These are phyloP conservation scores for Eufriesea mexicana DNA, from an alignment of 1,140 invertebrate species.

Conservation along the genomic window DNA sequence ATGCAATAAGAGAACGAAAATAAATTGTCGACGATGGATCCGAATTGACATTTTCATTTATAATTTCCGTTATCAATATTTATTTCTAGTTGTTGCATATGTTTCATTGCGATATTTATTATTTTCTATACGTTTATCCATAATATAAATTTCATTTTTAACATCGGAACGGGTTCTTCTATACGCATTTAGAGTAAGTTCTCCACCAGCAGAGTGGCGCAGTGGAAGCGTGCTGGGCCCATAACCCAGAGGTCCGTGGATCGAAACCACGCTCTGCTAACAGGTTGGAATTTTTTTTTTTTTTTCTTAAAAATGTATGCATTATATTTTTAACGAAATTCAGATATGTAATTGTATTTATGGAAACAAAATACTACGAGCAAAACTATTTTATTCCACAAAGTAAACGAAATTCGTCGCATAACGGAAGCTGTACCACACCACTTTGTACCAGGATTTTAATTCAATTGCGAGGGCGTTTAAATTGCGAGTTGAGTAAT, in stretches of 20 bases:
- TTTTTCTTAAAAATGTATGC: conserved; percentile 27
- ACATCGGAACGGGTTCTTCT: rapidly evolving
- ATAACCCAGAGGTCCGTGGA: conserved; percentile 99
- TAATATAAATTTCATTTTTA: neutral
- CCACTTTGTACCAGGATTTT: conserved; percentile 12
- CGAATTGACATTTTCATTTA: neutral
- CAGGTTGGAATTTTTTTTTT: conserved; percentile 49
- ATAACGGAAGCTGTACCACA: neutral
- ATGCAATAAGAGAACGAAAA: neutral
- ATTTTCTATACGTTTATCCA: no score
- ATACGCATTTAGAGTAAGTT: rapidly evolving
- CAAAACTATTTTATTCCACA: neutral
- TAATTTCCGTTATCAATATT: neutral
- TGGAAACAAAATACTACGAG: no score
- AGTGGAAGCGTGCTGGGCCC: conserved; percentile 99
- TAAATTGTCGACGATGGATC: no score
- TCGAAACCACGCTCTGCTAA: conserved; percentile 97
- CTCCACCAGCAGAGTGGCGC: conserved; percentile 92
- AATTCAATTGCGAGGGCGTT: conserved; percentile 55
- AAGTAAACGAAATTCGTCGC: neutral
- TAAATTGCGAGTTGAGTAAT: conserved; percentile 45
- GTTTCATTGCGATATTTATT: neutral
- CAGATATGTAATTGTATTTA: neutral
- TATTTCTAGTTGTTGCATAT: neutral
- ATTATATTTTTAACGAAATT: neutral